Conservation (phyloP, 2,888 invertebrate species). For the Caenorhabditis sp. region DNA sequence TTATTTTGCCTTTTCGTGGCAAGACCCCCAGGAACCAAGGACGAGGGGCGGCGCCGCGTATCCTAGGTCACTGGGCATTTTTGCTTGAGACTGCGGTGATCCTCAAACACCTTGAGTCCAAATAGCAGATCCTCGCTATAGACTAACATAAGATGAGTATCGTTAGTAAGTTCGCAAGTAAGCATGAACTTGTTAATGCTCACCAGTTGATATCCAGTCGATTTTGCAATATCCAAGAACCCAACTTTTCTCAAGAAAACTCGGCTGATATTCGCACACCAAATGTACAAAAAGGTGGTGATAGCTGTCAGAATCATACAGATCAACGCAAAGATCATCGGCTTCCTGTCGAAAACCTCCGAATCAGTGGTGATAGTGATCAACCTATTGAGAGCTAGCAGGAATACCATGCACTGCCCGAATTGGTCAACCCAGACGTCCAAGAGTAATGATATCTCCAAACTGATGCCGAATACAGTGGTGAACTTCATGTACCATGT, state of each 20-base stretch:
- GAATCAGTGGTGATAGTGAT: neutral
- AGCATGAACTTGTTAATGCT: too few relatives aligned
- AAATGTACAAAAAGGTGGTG: neutral
- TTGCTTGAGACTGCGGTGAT: too few relatives aligned
- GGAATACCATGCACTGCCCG: neutral
- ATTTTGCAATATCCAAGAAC: neutral
- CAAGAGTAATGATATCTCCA: neutral
- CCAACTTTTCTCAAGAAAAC: neutral
- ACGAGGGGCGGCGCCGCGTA: too few relatives aligned
- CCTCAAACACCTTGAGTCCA: too few relatives aligned
- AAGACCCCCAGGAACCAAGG: too few relatives aligned
- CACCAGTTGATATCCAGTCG: neutral
- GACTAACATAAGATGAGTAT: too few relatives aligned
- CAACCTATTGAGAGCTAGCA: neutral
- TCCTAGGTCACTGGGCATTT: too few relatives aligned
- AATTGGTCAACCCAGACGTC: slow-evolving; percentile 4
- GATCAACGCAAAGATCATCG: neutral
- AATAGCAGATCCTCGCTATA: too few relatives aligned
- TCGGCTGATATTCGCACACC: neutral
- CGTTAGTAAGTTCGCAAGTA: neutral
- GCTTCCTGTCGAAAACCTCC: neutral
- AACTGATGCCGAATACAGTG: neutral
- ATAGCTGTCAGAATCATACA: too few relatives aligned
- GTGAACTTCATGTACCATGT: neutral
- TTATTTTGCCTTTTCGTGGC: too few relatives aligned